These are phyloP conservation scores for Chloromyia formosa DNA, from an alignment of 2,888 invertebrate genomes.

Conservation along the genomic window DNA sequence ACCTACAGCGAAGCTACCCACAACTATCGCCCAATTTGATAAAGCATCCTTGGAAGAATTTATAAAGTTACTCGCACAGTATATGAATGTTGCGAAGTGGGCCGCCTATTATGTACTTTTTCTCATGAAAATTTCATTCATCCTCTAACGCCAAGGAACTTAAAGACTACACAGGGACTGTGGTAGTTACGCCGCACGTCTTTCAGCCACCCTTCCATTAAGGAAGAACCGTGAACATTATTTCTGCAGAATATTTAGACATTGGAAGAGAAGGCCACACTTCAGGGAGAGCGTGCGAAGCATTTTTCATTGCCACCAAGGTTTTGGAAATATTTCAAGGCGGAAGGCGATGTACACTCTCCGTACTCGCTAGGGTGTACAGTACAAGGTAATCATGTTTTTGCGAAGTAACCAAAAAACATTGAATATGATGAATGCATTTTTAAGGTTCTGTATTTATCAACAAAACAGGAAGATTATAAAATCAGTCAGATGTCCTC, in stretches of 20 bases:
- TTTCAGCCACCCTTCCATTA: neutral
- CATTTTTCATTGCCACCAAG: slow-evolving; percentile 23
- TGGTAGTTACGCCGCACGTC: neutral
- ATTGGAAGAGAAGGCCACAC: neutral
- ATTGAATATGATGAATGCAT: too few species aligned
- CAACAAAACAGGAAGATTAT: too few species aligned
- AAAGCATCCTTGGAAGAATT: slow-evolving; percentile 22
- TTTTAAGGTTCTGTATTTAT: too few species aligned
- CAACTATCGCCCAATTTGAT: slow-evolving; percentile 24
- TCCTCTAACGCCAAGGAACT: neutral
- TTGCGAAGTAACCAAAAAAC: too few species aligned
- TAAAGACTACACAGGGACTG: neutral
- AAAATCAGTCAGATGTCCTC: too few species aligned
- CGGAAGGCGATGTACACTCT: too few species aligned
- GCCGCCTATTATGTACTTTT: slow-evolving; percentile 28
- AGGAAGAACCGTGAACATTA: slow-evolving; percentile 17
- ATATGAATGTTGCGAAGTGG: slow-evolving; percentile 3
- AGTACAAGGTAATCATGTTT: too few species aligned
- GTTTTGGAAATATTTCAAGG: slow-evolving; percentile 8
- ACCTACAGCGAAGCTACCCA: neutral
- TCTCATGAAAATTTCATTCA: slow-evolving; percentile 36
- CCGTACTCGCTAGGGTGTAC: too few species aligned
- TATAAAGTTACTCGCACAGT: slow-evolving; percentile 7
- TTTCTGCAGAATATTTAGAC: slow-evolving; percentile 16
- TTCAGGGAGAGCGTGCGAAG: neutral